These are phyloP conservation scores for Bombus breviceps DNA, from an alignment of 1,140 invertebrate genomes.

Conservation along the genomic window DNA sequence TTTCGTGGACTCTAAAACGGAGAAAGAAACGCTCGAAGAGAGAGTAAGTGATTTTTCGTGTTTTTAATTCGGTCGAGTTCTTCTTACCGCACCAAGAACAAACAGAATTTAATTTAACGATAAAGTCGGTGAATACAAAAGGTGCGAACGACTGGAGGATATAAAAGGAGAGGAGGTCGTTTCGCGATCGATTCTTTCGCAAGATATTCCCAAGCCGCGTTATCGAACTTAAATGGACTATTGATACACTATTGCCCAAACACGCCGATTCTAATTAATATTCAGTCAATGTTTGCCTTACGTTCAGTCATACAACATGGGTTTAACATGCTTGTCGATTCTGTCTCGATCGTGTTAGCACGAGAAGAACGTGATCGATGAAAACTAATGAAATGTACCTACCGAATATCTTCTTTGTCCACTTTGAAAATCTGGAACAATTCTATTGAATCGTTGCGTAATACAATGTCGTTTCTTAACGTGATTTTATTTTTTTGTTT, in stretches of 20 bases:
- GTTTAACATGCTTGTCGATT: not conserved
- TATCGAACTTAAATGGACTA: not conserved
- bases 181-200: not conserved
- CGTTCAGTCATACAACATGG: not conserved
- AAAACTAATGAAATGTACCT: too few relatives aligned
- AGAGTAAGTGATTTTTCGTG: conserved; percentile 8
- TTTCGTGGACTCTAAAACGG: not conserved
- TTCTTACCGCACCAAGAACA: not conserved
- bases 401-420: too few relatives aligned
- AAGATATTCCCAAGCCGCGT: not conserved
- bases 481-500: too few relatives aligned
- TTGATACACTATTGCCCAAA: conserved; percentile 3
- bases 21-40: not conserved
- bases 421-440: too few relatives aligned
- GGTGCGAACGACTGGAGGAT: not conserved
- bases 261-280: conserved; percentile 4
- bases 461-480: too few relatives aligned
- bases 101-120: conserved; percentile 22
- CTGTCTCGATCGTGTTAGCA: not conserved
- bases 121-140: not conserved
- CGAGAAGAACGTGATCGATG: too few relatives aligned
- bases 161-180: not conserved
- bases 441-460: too few relatives aligned
- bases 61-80: not conserved
- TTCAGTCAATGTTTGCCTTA: not conserved